phyloP scores from a whole-genome alignment of 2,888 invertebrate genomes.

The Pseudolycoriella hygida region DNA sequence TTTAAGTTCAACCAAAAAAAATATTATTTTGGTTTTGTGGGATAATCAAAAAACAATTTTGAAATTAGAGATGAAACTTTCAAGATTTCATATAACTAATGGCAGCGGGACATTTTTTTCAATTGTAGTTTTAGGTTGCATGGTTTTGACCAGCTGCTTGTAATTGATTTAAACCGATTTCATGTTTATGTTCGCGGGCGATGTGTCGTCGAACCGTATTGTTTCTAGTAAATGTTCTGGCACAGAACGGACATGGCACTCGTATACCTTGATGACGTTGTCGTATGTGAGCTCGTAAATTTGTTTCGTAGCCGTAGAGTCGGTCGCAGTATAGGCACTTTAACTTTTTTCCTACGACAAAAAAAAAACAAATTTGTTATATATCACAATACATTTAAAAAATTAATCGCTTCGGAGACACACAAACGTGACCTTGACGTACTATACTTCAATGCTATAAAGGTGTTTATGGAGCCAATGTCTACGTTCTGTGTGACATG shows the following conservation, averaged over 20 bases:
- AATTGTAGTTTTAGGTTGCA: constrained; percentile 6
- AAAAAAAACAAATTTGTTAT: not conserved
- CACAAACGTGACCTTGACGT: no score
- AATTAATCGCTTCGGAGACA: no score
- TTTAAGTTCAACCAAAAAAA: not conserved
- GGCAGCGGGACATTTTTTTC: not conserved
- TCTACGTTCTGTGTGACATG: no score
- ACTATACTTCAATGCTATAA: no score
- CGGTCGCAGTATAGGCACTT: constrained; percentile 87
- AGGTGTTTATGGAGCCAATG: no score
- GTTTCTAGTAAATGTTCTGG: constrained; percentile 80
- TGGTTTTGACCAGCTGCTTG: constrained; percentile 23
- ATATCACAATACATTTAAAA: not conserved
- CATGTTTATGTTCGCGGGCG: constrained; percentile 72
- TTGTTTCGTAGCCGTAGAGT: constrained; percentile 83
- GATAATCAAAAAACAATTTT: no score
- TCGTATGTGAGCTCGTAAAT: constrained; percentile 75
- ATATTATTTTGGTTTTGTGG: not conserved
- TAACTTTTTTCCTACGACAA: constrained; percentile 59
- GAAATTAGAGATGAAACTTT: no score
- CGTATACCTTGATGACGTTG: constrained; percentile 85
- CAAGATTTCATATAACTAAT: no score
- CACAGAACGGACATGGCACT: constrained; percentile 80
- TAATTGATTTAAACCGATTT: constrained; percentile 22
- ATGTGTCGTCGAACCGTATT: constrained; percentile 83